Base-by-base conservation (phyloP, 2,888 invertebrate species). In the Megamerina dolium region DNA sequence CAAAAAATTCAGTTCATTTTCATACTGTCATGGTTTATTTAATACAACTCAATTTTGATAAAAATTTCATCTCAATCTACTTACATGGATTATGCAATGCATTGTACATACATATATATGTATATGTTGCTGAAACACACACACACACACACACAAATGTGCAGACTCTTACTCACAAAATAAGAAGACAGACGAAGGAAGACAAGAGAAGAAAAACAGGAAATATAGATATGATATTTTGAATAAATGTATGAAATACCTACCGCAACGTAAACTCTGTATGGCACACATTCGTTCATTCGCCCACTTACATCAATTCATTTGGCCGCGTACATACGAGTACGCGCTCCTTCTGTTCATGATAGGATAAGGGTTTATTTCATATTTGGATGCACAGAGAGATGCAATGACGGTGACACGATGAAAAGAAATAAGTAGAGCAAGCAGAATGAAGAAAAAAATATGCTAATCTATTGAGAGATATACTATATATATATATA, bases 341-440 rank as follows among this genome's bases (percentile, higher is more conserved):
- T 23, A 13, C 17, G 27, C 9, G 14, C 14, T n/a, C n/a, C n/a
- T n/a, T n/a, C n/a, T n/a, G n/a, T 30, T 13, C 27, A 23, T 36
- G 36, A 45, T 43, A 36, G 38, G 33, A 47, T 49, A 50, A 47
- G 32, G 39, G 39, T 47, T 47, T 45, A 50, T 50, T 50, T 50
- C 39, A 46, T 36, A 42, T 46, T 39, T 37, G 41, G 40, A 46
- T 44, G 39, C 38, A 44, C 41, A 8, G 14, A 14, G 19, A 17
- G 19, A n/a, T 12, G 14, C 16, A 36, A 36, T 14, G 26, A 20
- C 10, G n/a, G 17, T 5, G n/a, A n/a, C 19, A 36, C 36, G 23
- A 9, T 23, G 13, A 36, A 36, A 36, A 20, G 23, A 13, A 36
- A 6, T 36, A 12, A 10, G 3, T 4, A 12, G 4, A 16, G 37